Conservation (phyloP, 2,113 vertebrate genomes). For the Thunnus maccoyii region DNA sequence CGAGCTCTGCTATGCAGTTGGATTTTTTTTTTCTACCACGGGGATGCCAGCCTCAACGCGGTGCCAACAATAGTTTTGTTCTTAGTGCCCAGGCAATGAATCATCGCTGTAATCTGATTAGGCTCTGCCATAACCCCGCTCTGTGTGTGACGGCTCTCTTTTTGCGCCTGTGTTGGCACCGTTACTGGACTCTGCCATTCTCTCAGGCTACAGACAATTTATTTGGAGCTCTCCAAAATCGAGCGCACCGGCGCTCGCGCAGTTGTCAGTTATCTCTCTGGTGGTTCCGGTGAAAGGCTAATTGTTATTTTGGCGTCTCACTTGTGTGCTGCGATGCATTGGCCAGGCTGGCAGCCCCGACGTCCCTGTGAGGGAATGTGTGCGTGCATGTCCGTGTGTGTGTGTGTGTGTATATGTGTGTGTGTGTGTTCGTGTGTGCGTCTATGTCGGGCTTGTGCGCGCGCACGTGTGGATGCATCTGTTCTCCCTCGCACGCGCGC, state of each 20-base stretch:
- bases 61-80: slow-evolving; percentile 59
- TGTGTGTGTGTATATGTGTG: slow-evolving; percentile 4
- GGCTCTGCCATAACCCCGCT: slow-evolving; percentile 25
- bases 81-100: slow-evolving; percentile 60
- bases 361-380: slow-evolving; percentile 52
- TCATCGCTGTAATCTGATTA: slow-evolving; percentile 64
- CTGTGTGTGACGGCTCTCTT: slow-evolving; percentile 18
- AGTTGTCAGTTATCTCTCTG: neutral
- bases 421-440: neutral
- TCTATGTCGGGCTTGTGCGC: neutral
- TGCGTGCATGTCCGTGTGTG: slow-evolving; percentile 1
- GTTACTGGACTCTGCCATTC: neutral
- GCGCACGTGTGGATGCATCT: slow-evolving; percentile 16
- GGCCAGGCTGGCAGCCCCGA: slow-evolving; percentile 8
- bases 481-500: slow-evolving; percentile 35
- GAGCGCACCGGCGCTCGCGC: neutral
- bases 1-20: slow-evolving; percentile 50
- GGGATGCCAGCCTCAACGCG: slow-evolving; percentile 20
- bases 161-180: slow-evolving; percentile 1
- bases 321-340: neutral
- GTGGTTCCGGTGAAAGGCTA: neutral
- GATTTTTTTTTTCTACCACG: neutral
- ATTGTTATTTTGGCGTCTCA: slow-evolving; percentile 9
- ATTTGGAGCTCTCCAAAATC: slow-evolving; percentile 5
- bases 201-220: slow-evolving; percentile 3